A percentile compares a stretch with the other conserved stretches of the same genome.
These are phyloP conservation scores for Ylistrum balloti DNA, from an alignment of 1,140 invertebrate species.

Conservation along the genomic window DNA sequence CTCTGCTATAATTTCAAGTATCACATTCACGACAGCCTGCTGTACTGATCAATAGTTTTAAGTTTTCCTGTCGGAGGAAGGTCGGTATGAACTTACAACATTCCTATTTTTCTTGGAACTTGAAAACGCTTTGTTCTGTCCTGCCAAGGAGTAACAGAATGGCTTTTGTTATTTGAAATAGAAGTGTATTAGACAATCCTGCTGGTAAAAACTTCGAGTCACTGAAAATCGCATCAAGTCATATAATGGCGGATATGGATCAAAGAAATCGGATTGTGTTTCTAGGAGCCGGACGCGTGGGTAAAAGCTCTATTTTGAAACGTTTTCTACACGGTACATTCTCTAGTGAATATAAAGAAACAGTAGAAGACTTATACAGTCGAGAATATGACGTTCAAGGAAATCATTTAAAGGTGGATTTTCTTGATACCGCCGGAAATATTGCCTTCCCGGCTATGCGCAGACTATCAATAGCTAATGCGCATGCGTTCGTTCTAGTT, in stretches of 20 bases:
- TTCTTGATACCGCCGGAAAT: conserved; percentile 92
- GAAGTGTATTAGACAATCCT: background rate
- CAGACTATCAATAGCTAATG: conserved; percentile 92
- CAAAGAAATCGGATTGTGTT: conserved; percentile 91
- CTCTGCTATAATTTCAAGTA: background rate
- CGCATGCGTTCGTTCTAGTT: conserved; percentile 94
- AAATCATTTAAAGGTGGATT: conserved; percentile 86
- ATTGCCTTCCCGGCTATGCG: conserved; percentile 78
- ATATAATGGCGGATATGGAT: conserved; percentile 82
- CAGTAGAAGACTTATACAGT: conserved; percentile 94
- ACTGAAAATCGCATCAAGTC: background rate
- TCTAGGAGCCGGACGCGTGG: conserved; percentile 91
- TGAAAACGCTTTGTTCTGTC: background rate
- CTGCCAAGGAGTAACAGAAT: background rate
- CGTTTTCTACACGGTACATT: conserved; percentile 93
- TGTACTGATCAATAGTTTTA: background rate
- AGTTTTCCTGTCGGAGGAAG: background rate
- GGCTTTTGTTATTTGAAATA: background rate
- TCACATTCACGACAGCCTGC: background rate
- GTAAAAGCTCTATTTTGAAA: conserved; percentile 94
- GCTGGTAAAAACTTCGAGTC: background rate
- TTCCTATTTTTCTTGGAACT: background rate
- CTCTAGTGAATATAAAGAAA: conserved; percentile 92
- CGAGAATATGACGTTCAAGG: conserved; percentile 90
- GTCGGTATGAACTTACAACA: background rate